Evolutionary conservation across 2,797 vertebrate genomes (phyloP).

Genomic region (Sebastiscus albofasciatus): DNA sequence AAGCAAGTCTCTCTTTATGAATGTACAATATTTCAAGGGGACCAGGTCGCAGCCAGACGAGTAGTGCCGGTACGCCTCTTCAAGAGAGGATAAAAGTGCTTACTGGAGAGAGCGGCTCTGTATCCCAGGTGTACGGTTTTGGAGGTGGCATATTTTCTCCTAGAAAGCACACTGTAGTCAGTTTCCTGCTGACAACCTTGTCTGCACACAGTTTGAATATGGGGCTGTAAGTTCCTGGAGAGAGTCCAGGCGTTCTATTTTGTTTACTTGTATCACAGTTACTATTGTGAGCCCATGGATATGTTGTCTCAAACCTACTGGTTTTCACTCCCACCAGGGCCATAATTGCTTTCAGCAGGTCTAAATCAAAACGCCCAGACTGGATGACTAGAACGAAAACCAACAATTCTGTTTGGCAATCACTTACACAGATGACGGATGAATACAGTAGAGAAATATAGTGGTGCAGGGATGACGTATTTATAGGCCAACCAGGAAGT

Average conservation of each 20-base stretch:
- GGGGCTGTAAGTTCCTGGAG: constrained; percentile 13
- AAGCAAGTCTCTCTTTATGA: neutral
- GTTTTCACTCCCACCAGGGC: constrained; percentile 8
- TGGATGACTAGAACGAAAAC: constrained; percentile 19
- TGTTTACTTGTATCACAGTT: constrained; percentile 12
- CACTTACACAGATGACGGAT: constrained; percentile 17
- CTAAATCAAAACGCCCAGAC: constrained; percentile 18
- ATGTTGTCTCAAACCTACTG: constrained; percentile 10
- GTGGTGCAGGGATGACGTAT: too few relatives aligned
- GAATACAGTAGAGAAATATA: neutral
- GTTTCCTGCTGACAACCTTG: constrained; percentile 30
- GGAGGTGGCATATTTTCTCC: constrained; percentile 13
- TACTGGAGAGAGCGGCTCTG: constrained; percentile 22
- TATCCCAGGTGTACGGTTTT: constrained; percentile 16
- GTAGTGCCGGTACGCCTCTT: constrained; percentile 16
- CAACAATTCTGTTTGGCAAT: constrained; percentile 11
- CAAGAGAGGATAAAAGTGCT: constrained; percentile 30
- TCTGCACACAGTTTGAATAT: constrained; percentile 31
- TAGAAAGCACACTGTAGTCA: constrained; percentile 8
- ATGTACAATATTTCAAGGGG: constrained; percentile 19
- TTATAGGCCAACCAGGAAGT: too few relatives aligned
- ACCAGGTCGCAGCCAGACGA: neutral
- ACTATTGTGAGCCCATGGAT: neutral
- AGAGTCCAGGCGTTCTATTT: constrained; percentile 18
- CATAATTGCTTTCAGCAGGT: constrained; percentile 35